Evolutionary conservation across 2,797 vertebrate species (phyloP), one percentile per base, ranked within the genome.

Genomic region (Malurus splendens): DNA sequence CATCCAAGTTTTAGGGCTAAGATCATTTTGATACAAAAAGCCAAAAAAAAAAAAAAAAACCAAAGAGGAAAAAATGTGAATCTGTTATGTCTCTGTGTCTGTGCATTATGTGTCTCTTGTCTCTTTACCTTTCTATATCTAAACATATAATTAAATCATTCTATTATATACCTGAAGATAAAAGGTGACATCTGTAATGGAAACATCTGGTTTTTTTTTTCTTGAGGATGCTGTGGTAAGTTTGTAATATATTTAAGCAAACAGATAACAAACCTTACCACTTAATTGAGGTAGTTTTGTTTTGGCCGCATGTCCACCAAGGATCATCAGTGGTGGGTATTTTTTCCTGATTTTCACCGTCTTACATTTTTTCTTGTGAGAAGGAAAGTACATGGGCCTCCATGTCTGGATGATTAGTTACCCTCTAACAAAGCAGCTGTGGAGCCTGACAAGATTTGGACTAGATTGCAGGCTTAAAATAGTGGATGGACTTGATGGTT

Each of bases 181-280:
- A 62, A 68, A 62, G 62, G 19, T 70, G 80, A 52, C 70, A 83
- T 24, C 27, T 55, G 23, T 44, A 90, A 54, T 68, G 22, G 30
- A 57, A 92, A 75, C 28, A 92, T n/a, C 6, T 38, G 78, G 54
- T 85, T 74, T 28, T 59, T 56, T 38, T 86, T 83, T 68, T 83
- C 38, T 41, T 89, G 28, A 25, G 41, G 56, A 9, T 78, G 36
- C 67, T 72, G 54, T 18, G 7, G 19, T 23, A 19, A 83, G 42
- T 88, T 44, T 86, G 16, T 39, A 71, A 41, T 67, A 55, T 42
- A 25, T 19, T 67, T 95, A 83, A 77, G 62, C 93, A 71, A 90
- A 84, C n/a, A 78, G 51, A 50, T 20, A 68, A 76, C 78, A 71
- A 52, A 64, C 65, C 20, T 74, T 71, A 81, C 57, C 55, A 65